Evolutionary conservation across 2,797 vertebrate species (phyloP).

Genomic region (Danio tinwini): DNA sequence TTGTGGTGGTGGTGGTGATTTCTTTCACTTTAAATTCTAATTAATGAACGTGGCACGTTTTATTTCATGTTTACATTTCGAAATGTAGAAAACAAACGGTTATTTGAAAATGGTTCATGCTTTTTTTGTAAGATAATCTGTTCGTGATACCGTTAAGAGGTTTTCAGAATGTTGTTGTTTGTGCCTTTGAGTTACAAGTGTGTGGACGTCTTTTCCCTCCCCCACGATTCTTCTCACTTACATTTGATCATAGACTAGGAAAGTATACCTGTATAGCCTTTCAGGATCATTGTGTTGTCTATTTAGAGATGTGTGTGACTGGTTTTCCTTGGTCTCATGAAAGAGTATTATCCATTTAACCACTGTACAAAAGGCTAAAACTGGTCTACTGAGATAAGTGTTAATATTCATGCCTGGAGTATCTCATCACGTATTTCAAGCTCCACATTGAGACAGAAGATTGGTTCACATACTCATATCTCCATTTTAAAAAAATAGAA

Average conservation of each 20-base stretch:
- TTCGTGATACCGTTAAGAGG: conserved; percentile 28
- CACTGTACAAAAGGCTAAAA: conserved; percentile 30
- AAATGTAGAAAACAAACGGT: conserved; percentile 32
- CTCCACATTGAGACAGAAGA: conserved; percentile 8
- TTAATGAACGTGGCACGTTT: conserved; percentile 44
- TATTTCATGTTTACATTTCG: conserved; percentile 65
- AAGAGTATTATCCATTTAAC: conserved; percentile 49
- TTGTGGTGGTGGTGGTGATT: conserved; percentile 30
- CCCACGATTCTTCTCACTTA: conserved; percentile 5
- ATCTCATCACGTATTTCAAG: conserved; percentile 43
- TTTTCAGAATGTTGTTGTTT: conserved; percentile 60
- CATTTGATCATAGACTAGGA: conserved; percentile 44
- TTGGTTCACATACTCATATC: conserved; percentile 49
- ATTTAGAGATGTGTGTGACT: conserved; percentile 12
- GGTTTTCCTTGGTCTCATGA: conserved; percentile 12
- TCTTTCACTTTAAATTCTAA: conserved; percentile 25
- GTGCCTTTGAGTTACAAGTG: conserved; percentile 72
- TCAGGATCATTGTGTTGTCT: conserved; percentile 42
- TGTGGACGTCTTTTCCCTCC: conserved; percentile 28
- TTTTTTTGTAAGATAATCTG: conserved; percentile 50
- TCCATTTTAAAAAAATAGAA: conserved; percentile 59
- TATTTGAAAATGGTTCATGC: not conserved
- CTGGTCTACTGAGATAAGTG: conserved; percentile 38
- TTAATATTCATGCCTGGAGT: conserved; percentile 32
- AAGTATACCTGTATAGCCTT: conserved; percentile 52